These are phyloP conservation scores for Dendrolimus punctatus DNA, from an alignment of 1,140 invertebrate genomes.

Conservation along the genomic window DNA sequence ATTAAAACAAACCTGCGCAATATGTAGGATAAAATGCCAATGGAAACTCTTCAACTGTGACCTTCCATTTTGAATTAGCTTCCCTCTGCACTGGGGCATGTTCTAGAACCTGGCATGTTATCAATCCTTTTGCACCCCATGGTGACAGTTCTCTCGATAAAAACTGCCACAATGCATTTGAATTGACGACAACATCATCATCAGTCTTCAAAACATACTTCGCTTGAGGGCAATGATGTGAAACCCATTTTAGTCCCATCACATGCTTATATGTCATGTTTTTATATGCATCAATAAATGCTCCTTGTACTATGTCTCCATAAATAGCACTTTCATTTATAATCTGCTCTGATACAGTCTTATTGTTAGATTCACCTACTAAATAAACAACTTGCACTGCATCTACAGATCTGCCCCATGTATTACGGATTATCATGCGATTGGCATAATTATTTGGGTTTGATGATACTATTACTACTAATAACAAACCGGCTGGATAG, in stretches of 20 bases:
- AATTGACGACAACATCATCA: slow-evolving; percentile 86
- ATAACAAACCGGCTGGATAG: slow-evolving; percentile 52
- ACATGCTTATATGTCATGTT: slow-evolving; percentile 93
- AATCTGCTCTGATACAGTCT: slow-evolving; percentile 60
- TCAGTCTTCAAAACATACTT: slow-evolving; percentile 85
- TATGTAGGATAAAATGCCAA: slow-evolving; percentile 79
- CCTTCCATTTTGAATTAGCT: slow-evolving; percentile 85
- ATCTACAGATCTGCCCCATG: slow-evolving; percentile 74
- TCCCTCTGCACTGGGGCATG: slow-evolving; percentile 72
- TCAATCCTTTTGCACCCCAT: slow-evolving; percentile 72
- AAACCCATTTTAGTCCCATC: slow-evolving; percentile 87
- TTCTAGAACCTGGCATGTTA: slow-evolving; percentile 73
- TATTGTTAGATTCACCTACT: slow-evolving; percentile 73
- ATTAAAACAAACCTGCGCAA: slow-evolving; percentile 64
- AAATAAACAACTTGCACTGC: slow-evolving; percentile 77
- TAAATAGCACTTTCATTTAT: slow-evolving; percentile 74
- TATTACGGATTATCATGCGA: slow-evolving; percentile 76
- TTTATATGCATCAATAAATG: slow-evolving; percentile 84
- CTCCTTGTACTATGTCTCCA: slow-evolving; percentile 85
- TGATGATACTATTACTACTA: slow-evolving; percentile 80
- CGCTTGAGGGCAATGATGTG: slow-evolving; percentile 78
- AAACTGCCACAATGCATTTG: slow-evolving; percentile 76
- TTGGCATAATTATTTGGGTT: slow-evolving; percentile 76
- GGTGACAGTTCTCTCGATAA: slow-evolving; percentile 73
- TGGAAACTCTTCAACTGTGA: slow-evolving; percentile 79